These are phyloP conservation scores for Pachypeltis micranthus DNA, from an alignment of 1,140 invertebrate genomes.

Conservation along the genomic window DNA sequence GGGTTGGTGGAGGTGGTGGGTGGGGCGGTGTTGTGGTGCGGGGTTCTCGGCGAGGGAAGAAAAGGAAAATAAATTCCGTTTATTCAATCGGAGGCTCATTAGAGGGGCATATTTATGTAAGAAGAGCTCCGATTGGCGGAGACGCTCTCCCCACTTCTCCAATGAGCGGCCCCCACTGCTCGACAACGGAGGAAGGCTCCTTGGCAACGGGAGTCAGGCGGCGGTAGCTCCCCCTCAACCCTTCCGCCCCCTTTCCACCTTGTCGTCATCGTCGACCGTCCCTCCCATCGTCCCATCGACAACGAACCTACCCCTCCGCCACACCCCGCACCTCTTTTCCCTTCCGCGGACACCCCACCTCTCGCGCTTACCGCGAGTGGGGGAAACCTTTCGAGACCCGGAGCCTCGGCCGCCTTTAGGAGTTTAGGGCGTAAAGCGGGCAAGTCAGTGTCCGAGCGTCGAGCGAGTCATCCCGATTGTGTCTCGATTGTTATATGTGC, in stretches of 20 bases:
- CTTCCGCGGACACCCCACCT: too few species aligned
- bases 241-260: conserved; percentile 9
- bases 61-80: conserved; percentile 27
- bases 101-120: conserved; percentile 27
- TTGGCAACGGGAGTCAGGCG: neutral
- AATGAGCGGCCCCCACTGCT: neutral
- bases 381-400: neutral
- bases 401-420: neutral
- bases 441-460: neutral
- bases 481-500: too few species aligned
- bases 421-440: neutral
- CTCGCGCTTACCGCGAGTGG: too few species aligned
- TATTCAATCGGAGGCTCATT: conserved; percentile 28
- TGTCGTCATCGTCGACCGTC: too few species aligned
- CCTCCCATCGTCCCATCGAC: too few species aligned
- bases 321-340: too few species aligned
- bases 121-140: conserved; percentile 24
- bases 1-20: neutral
- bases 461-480: conserved; percentile 5
- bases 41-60: conserved; percentile 19
- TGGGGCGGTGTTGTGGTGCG: too few species aligned
- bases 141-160: neutral
- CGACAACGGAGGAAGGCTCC: neutral
- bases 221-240: conserved; percentile 8
- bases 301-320: too few species aligned